Conservation (phyloP, 1,140 invertebrate species). For the Microplitis mediator region DNA sequence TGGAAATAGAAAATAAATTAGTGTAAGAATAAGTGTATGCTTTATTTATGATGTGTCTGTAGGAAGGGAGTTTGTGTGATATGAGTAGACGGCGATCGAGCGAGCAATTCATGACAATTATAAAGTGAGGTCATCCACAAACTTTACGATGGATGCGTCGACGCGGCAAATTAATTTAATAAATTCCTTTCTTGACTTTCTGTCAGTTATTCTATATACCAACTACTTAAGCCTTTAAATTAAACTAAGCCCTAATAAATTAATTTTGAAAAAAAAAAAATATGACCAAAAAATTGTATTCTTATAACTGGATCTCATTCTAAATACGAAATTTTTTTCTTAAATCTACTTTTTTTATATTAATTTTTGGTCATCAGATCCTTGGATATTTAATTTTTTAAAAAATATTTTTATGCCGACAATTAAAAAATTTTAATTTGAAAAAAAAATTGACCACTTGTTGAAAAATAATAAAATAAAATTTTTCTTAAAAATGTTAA, state of each 20-base stretch:
- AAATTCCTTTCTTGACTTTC: conserved; percentile 55
- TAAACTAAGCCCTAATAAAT: background rate
- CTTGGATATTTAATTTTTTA: too few relatives aligned
- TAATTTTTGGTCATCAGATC: too few relatives aligned
- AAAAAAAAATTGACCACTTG: background rate
- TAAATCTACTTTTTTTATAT: too few relatives aligned
- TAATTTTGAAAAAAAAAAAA: background rate
- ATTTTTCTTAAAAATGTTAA: too few relatives aligned
- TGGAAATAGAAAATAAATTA: too few relatives aligned
- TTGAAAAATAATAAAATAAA: too few relatives aligned
- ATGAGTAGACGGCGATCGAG: conserved; percentile 16
- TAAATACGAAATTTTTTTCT: too few relatives aligned
- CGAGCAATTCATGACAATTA: conserved; percentile 61
- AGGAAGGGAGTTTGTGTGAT: background rate
- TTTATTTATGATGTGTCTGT: background rate
- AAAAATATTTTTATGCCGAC: too few relatives aligned
- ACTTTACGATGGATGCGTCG: conserved; percentile 59
- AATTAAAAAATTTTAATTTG: too few relatives aligned
- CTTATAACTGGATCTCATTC: too few relatives aligned
- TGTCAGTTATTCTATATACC: conserved; percentile 34
- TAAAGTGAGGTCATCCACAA: conserved; percentile 62
- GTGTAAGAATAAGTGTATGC: too few relatives aligned
- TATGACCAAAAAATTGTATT: background rate
- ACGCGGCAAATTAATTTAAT: conserved; percentile 63
- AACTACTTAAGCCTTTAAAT: background rate